Evolutionary conservation across 2,113 vertebrate species (phyloP), one percentile per base, ranked within the genome.

Genomic region (Catharus fuscescens): DNA sequence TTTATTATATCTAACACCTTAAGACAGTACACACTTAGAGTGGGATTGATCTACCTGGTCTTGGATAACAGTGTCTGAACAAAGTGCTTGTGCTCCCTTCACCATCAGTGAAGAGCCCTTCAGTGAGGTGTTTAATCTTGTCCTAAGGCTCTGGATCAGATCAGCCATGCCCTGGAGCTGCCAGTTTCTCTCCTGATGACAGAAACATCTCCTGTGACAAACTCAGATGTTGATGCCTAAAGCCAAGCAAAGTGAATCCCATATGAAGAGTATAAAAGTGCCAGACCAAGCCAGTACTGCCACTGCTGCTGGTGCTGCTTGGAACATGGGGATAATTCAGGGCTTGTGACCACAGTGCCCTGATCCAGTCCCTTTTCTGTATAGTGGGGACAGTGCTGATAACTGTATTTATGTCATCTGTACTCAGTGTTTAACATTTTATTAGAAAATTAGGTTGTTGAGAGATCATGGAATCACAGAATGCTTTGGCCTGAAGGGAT

Each of bases 121-220:
- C 50, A 32, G 10, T 48, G 52, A 9, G 2, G 0, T 31, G 17
- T 48, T 66, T 5, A 20, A 9, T 71, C 57, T 44, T 4, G 2
- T 86, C 50, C 31, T 2, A 1, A 83, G 38, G 31, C 48, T 13
- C 44, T 76, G 47, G 18, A 18, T 48, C 12, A 66, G 65, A 24
- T 48, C 25, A 71, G 32, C 47, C 17, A 1, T 44, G 31, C 14
- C 48, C 48, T 76, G 17, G 52, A 62, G 34, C 9, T 79, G 8
- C 13, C 36, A 18, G 2, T 79, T 95, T 66, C 57, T 76, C 53
- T 73, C 14, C 70, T 59, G 25, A 12, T 52, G 36, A 7, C 44
- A 50, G 53, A 34, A 88, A 0, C 40, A 36, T 28, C 25, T 67
- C 0, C 0, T 25, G 59, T 76, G 62, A 34, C 29, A 53, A 57